Percentiles rank a stretch among this genome's conserved stretches.
Conservation (phyloP, 2,888 invertebrate species). For the Hyposoter dolosus region DNA sequence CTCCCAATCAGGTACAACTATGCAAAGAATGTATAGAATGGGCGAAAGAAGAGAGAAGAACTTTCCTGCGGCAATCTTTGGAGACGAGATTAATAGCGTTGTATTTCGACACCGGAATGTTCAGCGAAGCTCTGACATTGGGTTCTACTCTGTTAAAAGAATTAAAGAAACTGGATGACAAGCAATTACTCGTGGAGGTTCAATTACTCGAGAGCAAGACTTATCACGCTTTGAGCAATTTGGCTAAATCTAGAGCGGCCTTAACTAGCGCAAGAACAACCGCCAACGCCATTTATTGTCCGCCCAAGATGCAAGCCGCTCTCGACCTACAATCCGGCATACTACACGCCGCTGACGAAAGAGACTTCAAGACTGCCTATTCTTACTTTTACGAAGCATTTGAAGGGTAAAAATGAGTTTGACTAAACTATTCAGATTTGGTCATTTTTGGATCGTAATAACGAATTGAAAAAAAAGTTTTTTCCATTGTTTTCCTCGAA, state of each 20-base stretch:
- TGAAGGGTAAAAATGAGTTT: conserved; percentile 91
- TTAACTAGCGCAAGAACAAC: conserved; percentile 99
- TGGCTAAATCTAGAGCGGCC: conserved; percentile 98
- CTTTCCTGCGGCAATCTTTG: conserved; percentile 97
- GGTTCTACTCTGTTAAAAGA: conserved; percentile 96
- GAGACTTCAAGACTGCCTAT: conserved; percentile 99
- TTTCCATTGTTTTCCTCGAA: background rate
- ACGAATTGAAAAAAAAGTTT: background rate
- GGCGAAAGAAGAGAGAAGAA: conserved; percentile 99
- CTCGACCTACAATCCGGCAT: conserved; percentile 99
- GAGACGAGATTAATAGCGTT: conserved; percentile 98
- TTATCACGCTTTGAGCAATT: conserved; percentile 98
- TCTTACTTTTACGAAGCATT: conserved; percentile 99
- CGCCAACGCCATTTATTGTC: conserved; percentile 99
- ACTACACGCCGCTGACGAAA: conserved; percentile 99
- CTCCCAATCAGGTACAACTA: conserved; percentile 88
- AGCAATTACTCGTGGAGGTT: conserved; percentile 99
- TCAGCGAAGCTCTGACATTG: conserved; percentile 93
- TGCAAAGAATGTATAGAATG: conserved; percentile 99
- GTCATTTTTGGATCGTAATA: background rate
- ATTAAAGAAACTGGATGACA: conserved; percentile 99
- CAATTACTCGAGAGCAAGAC: conserved; percentile 99
- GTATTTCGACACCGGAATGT: conserved; percentile 96
- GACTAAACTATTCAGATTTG: background rate
- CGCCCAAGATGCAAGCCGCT: conserved; percentile 99